phyloP scores from a whole-genome alignment of 64 coral and sea anemone species.

The Dendronephthya gigantea region DNA sequence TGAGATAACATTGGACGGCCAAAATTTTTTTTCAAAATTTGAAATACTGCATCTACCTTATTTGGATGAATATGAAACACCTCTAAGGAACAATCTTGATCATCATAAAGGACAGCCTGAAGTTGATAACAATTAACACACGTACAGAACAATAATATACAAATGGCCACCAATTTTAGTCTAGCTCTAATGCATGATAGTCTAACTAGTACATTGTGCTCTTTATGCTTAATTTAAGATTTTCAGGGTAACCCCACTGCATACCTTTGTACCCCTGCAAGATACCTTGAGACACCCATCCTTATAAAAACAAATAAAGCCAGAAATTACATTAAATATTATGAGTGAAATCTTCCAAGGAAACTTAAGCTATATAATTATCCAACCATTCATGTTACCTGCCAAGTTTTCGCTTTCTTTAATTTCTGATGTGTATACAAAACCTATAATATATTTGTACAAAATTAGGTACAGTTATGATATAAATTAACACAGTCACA shows the following conservation, averaged over 20 bases:
- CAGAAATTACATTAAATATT: too few species aligned
- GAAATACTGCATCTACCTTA: background rate
- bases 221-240: too few species aligned
- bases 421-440: conserved; percentile 9
- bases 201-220: too few species aligned
- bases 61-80: background rate
- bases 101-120: background rate
- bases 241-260: too few species aligned
- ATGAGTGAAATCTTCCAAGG: too few species aligned
- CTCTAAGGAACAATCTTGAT: background rate
- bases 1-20: too few species aligned
- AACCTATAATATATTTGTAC: background rate
- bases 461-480: too few species aligned
- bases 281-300: background rate
- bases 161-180: background rate
- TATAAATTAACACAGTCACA: too few species aligned
- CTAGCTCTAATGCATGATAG: too few species aligned
- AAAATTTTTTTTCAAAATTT: background rate
- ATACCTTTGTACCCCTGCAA: background rate
- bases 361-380: too few species aligned
- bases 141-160: background rate
- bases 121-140: background rate
- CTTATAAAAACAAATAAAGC: background rate
- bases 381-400: background rate
- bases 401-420: background rate